phyloP scores from a whole-genome alignment of 1,140 invertebrate species.

The Meloidogyne chitwoodi region DNA sequence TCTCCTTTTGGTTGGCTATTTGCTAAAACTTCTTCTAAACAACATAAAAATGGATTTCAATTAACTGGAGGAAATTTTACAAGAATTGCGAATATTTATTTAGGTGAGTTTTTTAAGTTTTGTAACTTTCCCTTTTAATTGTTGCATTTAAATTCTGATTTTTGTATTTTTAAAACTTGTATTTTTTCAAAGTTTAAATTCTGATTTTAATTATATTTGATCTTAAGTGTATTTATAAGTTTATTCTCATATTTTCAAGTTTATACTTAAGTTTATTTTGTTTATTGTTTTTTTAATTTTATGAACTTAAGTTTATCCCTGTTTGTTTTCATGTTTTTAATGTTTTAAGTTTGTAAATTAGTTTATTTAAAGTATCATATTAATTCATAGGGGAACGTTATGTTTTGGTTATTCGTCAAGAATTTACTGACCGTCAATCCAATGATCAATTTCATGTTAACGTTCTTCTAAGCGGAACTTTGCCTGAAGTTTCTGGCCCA shows the following conservation, averaged over 20 bases:
- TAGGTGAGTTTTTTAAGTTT: constrained; percentile 14
- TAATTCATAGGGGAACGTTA: constrained; percentile 36
- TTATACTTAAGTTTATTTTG: no score
- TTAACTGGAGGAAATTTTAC: constrained; percentile 33
- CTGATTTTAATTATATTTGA: background rate
- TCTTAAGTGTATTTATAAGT: background rate
- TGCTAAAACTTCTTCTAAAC: constrained; percentile 64
- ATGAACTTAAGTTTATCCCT: no score
- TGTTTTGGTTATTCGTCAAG: constrained; percentile 70
- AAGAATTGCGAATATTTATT: constrained; percentile 9
- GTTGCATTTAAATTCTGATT: no score
- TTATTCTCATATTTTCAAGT: background rate
- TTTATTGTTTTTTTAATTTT: no score
- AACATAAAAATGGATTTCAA: constrained; percentile 36
- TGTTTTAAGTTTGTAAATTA: no score
- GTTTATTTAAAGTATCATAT: background rate
- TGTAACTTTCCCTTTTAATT: background rate
- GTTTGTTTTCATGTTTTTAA: no score
- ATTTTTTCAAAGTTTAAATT: background rate
- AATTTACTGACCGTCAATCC: constrained; percentile 73
- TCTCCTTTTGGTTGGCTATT: constrained; percentile 84
- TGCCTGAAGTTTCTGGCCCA: constrained; percentile 68
- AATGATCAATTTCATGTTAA: constrained; percentile 74
- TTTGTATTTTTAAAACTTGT: background rate
- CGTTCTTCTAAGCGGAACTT: constrained; percentile 73